Evolutionary conservation across 2,888 invertebrate species (phyloP).

Genomic region (Ypsolopha sequella): DNA sequence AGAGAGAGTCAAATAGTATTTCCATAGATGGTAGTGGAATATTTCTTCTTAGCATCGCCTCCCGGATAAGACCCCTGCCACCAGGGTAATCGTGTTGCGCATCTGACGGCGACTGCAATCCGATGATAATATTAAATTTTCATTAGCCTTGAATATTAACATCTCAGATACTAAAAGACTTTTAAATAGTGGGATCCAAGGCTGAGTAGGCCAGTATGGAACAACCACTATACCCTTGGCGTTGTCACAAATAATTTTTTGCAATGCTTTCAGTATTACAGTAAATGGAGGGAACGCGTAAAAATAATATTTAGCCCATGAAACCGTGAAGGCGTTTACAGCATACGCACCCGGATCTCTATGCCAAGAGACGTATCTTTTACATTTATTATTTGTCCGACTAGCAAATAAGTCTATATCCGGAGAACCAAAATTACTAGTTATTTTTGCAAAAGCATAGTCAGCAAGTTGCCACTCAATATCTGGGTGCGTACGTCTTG

Average conservation of each 20-base stretch:
- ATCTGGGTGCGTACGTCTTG: neutral
- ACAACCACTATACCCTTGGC: slow-evolving; percentile 14
- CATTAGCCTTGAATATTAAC: slow-evolving; percentile 4
- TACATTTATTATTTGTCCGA: slow-evolving; percentile 6
- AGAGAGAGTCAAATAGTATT: slow-evolving; percentile 8
- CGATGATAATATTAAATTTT: slow-evolving; percentile 7
- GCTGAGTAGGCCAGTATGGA: slow-evolving; percentile 15
- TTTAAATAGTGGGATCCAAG: slow-evolving; percentile 14
- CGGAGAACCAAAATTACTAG: slow-evolving; percentile 3
- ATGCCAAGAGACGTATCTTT: slow-evolving; percentile 14
- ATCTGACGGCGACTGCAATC: slow-evolving; percentile 7
- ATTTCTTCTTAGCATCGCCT: slow-evolving; percentile 7
- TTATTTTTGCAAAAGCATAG: neutral
- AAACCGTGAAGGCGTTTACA: slow-evolving; percentile 15
- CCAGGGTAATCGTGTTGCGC: slow-evolving; percentile 10
- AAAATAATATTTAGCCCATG: slow-evolving; percentile 12
- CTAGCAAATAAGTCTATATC: slow-evolving; percentile 7
- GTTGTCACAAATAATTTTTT: slow-evolving; percentile 13
- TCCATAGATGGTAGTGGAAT: slow-evolving; percentile 5
- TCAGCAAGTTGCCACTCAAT: slow-evolving; percentile 3
- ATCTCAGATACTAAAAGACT: slow-evolving; percentile 5
- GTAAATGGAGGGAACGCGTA: slow-evolving; percentile 16
- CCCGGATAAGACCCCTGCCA: slow-evolving; percentile 11
- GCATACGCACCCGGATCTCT: slow-evolving; percentile 13
- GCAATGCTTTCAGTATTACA: slow-evolving; percentile 7